Evolutionary conservation across 1,140 invertebrate species (phyloP).

Genomic region (Cherax quadricarinatus): DNA sequence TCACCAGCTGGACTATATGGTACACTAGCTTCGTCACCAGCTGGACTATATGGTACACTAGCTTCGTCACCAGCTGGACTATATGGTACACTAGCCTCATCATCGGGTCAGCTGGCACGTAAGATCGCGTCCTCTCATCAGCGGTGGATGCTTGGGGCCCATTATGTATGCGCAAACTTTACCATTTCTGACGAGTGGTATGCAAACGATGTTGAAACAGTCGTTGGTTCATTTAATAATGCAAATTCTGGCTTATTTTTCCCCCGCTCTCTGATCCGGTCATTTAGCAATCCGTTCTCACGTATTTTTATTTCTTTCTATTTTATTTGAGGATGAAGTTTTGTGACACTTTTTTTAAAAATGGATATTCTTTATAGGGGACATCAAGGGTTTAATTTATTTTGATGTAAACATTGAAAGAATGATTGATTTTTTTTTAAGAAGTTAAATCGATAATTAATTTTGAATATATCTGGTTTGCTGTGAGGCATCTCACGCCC

Average conservation of each 20-base stretch:
- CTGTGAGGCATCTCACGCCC: too few species aligned
- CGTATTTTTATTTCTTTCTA: slow-evolving; percentile 2
- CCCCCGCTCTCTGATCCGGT: slow-evolving; percentile 25
- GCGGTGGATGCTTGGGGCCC: neutral
- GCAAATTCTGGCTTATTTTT: slow-evolving; percentile 52
- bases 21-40: too few species aligned
- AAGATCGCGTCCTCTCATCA: neutral
- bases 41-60: too few species aligned
- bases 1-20: too few species aligned
- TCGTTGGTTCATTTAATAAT: slow-evolving; percentile 62
- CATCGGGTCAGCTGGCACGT: neutral
- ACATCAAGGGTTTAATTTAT: too few species aligned
- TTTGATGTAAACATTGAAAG: too few species aligned
- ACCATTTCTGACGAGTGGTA: slow-evolving; percentile 66
- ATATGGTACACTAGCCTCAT: neutral
- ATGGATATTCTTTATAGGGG: neutral
- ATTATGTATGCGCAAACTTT: slow-evolving; percentile 57
- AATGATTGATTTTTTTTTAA: too few species aligned
- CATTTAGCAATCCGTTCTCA: slow-evolving; percentile 6
- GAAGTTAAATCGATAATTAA: too few species aligned
- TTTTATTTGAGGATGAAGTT: neutral
- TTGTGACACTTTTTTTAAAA: neutral
- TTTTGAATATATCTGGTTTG: too few species aligned
- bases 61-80: too few species aligned
- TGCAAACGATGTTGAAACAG: slow-evolving; percentile 66